Conservation (phyloP, 2,888 invertebrate genomes). For the Melitaea athalia region DNA sequence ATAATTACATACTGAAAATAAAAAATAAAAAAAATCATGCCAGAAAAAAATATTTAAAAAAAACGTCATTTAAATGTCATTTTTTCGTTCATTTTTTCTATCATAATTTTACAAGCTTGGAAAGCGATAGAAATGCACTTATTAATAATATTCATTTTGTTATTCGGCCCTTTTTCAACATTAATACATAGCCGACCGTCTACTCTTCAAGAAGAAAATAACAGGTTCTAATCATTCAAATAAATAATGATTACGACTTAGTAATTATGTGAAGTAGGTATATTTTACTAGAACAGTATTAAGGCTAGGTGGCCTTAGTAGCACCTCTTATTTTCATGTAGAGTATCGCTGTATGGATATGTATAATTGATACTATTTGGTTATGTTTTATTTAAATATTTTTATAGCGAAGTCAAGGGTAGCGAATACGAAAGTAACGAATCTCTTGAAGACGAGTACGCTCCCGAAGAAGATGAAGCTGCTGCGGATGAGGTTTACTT, state of each 20-base stretch:
- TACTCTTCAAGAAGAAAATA: slow-evolving; percentile 48
- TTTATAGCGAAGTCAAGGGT: slow-evolving; percentile 54
- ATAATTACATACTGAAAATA: not conserved
- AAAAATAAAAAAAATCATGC: slow-evolving; percentile 5
- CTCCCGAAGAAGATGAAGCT: slow-evolving; percentile 32
- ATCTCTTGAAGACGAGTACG: slow-evolving; percentile 46
- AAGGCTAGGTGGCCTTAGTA: too few relatives aligned
- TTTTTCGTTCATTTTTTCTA: slow-evolving; percentile 9
- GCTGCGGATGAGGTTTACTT: slow-evolving; percentile 24
- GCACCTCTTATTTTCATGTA: too few relatives aligned
- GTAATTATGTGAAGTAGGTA: too few relatives aligned
- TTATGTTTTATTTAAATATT: not conserved
- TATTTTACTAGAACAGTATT: too few relatives aligned
- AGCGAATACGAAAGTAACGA: slow-evolving; percentile 56
- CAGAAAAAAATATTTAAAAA: not conserved
- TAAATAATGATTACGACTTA: not conserved
- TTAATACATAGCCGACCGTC: slow-evolving; percentile 49
- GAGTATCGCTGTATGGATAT: not conserved
- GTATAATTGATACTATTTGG: not conserved
- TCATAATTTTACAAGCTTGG: not conserved
- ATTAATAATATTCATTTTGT: slow-evolving; percentile 40
- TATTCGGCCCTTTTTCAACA: slow-evolving; percentile 30
- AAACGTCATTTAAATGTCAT: slow-evolving; percentile 1
- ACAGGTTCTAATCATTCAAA: slow-evolving; percentile 44
- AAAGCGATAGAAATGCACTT: slow-evolving; percentile 48